Evolutionary conservation across 1,140 invertebrate genomes (phyloP), one percentile per base, ranked within the genome.

Genomic region (Bombus confusus): DNA sequence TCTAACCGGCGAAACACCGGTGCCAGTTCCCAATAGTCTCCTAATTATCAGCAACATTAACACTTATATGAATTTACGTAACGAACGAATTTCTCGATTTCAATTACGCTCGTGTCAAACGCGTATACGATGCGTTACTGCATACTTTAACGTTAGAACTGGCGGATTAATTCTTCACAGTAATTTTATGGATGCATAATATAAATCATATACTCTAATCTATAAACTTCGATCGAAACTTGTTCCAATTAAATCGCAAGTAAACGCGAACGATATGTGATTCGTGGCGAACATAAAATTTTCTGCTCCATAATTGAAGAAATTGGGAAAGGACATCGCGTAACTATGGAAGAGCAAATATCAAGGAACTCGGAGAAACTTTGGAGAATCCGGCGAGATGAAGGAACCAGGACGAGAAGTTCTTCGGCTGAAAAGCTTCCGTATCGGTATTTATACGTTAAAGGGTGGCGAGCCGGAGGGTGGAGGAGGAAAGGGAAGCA

Each of bases 381-480:
- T 37, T 41, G 31, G 31, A 12, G 9, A 28, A 57, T 76, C 52
- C 52, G 74, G 4, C 5, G 13, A 62, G 34, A 34, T 34, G 12
- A 76, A 52, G 73, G 72, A 73, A 69, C 12, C 66, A 78, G 31
- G 52, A 8, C n/a, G 41, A 81, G 74, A 39, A 31, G 62, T 79
- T 68, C 75, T 71, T 80, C 57, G 66, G 8, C 74, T 39, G 62
- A 71, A 57, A 75, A 52, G 85, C 41, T 73, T 72, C 77, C 57
- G 72, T 77, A 57, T 79, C 85, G 80, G 88, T 89, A 87, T 90
- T 90, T 90, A 85, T 76, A 85, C 88, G 88, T 85, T 77, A 86
- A 86, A 88, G 83, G 69, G 71, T 72, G 83, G 83, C 76, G 37
- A 34, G 64, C 3, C 10, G 25, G 12, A 22, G 5, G 59, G 57